A percentile compares a stretch with the other conserved stretches of the same genome.
Conservation (phyloP, 1,140 invertebrate species). For the Trinorchestia longiramus region DNA sequence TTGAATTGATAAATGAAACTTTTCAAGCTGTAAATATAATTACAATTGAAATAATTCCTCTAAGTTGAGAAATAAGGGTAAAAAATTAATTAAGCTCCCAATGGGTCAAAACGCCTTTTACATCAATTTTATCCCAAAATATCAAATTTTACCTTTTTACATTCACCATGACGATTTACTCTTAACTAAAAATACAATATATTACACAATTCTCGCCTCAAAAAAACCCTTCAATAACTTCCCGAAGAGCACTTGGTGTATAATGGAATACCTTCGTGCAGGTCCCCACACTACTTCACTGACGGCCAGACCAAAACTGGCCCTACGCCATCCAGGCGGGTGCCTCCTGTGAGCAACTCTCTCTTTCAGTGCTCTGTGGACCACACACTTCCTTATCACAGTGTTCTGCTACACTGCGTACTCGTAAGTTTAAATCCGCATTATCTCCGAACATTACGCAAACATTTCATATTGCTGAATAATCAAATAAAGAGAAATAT, state of each 20-base stretch:
- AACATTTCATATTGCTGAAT: no score
- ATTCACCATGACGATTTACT: neutral
- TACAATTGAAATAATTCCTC: neutral
- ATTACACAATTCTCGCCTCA: neutral
- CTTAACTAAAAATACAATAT: neutral
- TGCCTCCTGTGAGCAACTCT: neutral
- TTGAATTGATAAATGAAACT: neutral
- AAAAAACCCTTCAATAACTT: neutral
- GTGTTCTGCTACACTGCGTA: neutral
- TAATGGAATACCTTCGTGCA: neutral
- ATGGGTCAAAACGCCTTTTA: neutral
- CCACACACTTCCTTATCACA: neutral
- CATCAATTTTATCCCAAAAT: neutral
- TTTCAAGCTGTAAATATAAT: neutral
- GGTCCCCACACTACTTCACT: neutral
- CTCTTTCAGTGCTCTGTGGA: neutral
- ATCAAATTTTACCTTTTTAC: neutral
- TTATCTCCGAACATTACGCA: no score
- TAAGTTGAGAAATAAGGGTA: neutral
- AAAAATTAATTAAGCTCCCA: neutral
- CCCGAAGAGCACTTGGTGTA: neutral
- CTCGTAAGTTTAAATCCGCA: neutral
- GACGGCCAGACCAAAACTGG: neutral
- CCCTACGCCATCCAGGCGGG: no score
- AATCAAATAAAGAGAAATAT: no score